Evolutionary conservation across 1,140 invertebrate genomes (phyloP), one percentile per base, ranked within the genome.

Genomic region (Sweltsa coloradensis): DNA sequence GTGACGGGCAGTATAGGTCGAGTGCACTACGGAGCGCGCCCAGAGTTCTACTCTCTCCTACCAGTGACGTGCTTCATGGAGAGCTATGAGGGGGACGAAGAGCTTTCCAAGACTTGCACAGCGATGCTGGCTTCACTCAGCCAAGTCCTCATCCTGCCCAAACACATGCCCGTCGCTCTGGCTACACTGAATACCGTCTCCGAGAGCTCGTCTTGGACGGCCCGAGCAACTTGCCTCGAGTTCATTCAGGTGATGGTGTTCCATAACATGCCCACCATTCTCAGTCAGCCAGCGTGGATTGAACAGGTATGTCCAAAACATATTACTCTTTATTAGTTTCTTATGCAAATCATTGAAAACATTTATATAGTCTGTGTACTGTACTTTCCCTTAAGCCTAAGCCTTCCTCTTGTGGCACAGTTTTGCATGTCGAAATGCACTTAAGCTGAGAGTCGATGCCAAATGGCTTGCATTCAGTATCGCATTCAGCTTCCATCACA

Each of bases 241-340:
- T 89, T 87, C 56, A 67, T 92, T 6, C 83, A 91, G 64, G 79
- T 82, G 13, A 66, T 87, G 43, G 75, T 89, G 6, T 93, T 93
- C 64, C 77, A 86, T 53, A 93, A 92, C 55, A 79, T 92, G 67
- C 79, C 86, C 14, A 70, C 72, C 46, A 61, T 89, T 19, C 62
- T 78, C n/a, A 74, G 72, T 19, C 63, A 72, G n/a, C 40, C 65
- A 0, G 55, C 67, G 0, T 74, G 75, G 64, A 67, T 75, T n/a
- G 65, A 53, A 58, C 61, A 58, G 59, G 73, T 71, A 54, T 55
- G 51, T 11, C n/a, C n/a, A n/a, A n/a, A n/a, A n/a, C n/a, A n/a
- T n/a, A n/a, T n/a, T n/a, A n/a, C n/a, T n/a, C n/a, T n/a, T n/a
- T n/a, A n/a, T n/a, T n/a, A n/a, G n/a, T n/a, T n/a, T n/a, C n/a